Conservation (phyloP, 1,140 invertebrate genomes). For the Ips nitidus region DNA sequence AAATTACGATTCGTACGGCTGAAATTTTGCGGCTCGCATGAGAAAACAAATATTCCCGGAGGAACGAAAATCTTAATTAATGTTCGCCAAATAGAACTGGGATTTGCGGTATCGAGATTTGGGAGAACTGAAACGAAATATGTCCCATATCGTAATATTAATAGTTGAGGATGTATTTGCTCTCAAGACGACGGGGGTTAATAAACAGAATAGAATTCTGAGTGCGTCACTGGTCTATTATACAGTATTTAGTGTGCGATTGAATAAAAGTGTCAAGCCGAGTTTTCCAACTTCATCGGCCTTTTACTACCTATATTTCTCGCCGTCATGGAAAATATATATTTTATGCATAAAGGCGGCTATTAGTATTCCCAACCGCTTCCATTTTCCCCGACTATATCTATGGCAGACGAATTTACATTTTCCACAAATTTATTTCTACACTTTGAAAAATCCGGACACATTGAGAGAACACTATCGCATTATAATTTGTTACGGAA, state of each 20-base stretch:
- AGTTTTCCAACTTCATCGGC: conserved; percentile 28
- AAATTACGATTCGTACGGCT: too few relatives aligned
- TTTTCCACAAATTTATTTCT: conserved; percentile 29
- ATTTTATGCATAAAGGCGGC: conserved; percentile 34
- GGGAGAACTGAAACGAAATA: not conserved
- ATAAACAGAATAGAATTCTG: not conserved
- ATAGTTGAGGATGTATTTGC: not conserved
- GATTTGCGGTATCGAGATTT: not conserved
- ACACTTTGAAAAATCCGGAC: conserved; percentile 22
- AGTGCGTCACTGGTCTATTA: not conserved
- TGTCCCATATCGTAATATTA: not conserved
- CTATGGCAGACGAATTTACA: conserved; percentile 30
- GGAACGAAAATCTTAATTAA: not conserved
- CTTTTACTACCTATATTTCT: conserved; percentile 29
- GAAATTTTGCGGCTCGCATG: too few relatives aligned
- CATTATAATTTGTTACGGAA: not conserved
- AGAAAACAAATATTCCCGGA: too few relatives aligned
- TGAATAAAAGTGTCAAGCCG: not conserved
- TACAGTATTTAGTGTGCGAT: not conserved
- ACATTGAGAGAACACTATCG: not conserved
- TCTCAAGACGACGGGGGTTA: not conserved
- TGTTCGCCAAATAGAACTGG: not conserved
- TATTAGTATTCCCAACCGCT: conserved; percentile 34
- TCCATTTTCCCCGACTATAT: conserved; percentile 27
- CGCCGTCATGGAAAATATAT: conserved; percentile 26